A percentile compares a stretch with the other conserved stretches of the same genome.
Evolutionary conservation across 2,113 vertebrate genomes (phyloP).

Genomic region (Oreochromis tanganicae): DNA sequence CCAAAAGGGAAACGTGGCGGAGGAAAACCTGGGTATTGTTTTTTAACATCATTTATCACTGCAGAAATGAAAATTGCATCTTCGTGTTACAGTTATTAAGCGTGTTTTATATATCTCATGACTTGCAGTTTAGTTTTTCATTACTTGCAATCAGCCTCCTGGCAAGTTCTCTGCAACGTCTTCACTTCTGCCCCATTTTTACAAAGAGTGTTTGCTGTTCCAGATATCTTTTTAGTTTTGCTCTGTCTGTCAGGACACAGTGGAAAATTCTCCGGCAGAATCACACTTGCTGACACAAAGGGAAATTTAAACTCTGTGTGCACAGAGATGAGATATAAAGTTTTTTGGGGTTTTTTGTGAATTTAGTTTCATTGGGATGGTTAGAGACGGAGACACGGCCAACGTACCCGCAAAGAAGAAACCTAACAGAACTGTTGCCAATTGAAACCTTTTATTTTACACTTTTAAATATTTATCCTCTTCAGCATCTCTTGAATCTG

Average conservation of each 20-base stretch:
- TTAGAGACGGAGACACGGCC: neutral
- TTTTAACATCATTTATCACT: neutral
- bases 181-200: neutral
- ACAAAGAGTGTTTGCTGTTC: neutral
- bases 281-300: neutral
- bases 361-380: neutral
- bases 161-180: neutral
- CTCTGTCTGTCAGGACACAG: neutral
- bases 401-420: neutral
- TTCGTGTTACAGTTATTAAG: neutral
- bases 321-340: neutral
- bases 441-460: slow-evolving; percentile 19
- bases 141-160: neutral
- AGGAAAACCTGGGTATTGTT: neutral
- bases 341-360: neutral
- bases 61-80: neutral
- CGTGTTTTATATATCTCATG: slow-evolving; percentile 8
- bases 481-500: neutral
- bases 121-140: neutral
- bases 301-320: neutral
- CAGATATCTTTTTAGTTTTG: neutral
- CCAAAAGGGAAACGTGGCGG: neutral
- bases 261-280: neutral
- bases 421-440: neutral
- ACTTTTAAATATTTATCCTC: slow-evolving; percentile 14